Conservation (phyloP, 1,140 invertebrate species). For the Helicoverpa zea region DNA sequence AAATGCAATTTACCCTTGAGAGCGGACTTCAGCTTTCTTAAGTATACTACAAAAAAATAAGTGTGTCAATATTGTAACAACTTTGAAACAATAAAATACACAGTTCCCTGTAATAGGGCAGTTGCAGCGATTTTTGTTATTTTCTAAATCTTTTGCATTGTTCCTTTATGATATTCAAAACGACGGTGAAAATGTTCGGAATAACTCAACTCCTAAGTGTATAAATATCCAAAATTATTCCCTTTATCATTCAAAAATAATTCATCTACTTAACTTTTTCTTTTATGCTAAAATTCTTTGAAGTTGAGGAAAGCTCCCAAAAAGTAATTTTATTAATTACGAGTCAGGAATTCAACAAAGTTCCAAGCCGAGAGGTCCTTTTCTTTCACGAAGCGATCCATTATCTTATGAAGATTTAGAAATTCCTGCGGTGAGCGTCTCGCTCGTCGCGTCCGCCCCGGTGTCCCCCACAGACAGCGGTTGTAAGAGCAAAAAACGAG, state of each 20-base stretch:
- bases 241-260: slow-evolving; percentile 86
- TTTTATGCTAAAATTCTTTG: slow-evolving; percentile 86
- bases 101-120: background rate
- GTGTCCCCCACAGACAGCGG: slow-evolving; percentile 10
- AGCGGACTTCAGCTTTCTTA: slow-evolving; percentile 21
- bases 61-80: slow-evolving; percentile 1
- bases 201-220: slow-evolving; percentile 69
- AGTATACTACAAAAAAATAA: slow-evolving; percentile 14
- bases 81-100: background rate
- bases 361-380: slow-evolving; percentile 83
- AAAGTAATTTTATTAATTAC: slow-evolving; percentile 87
- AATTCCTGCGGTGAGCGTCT: slow-evolving; percentile 80
- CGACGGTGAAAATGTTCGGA: slow-evolving; percentile 52
- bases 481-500: slow-evolving; percentile 32
- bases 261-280: slow-evolving; percentile 86
- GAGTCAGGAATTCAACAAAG: slow-evolving; percentile 86
- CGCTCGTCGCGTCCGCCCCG: slow-evolving; percentile 25
- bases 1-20: slow-evolving; percentile 68
- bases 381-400: slow-evolving; percentile 83
- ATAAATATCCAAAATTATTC: slow-evolving; percentile 85
- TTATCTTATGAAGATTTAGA: slow-evolving; percentile 87
- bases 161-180: slow-evolving; percentile 28
- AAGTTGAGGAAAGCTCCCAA: slow-evolving; percentile 86
- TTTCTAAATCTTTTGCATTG: background rate
- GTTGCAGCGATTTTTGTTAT: background rate